Percentiles rank a stretch among this genome's conserved stretches.
Evolutionary conservation across 1,140 invertebrate species (phyloP).

Genomic region (Drosophila elegans): DNA sequence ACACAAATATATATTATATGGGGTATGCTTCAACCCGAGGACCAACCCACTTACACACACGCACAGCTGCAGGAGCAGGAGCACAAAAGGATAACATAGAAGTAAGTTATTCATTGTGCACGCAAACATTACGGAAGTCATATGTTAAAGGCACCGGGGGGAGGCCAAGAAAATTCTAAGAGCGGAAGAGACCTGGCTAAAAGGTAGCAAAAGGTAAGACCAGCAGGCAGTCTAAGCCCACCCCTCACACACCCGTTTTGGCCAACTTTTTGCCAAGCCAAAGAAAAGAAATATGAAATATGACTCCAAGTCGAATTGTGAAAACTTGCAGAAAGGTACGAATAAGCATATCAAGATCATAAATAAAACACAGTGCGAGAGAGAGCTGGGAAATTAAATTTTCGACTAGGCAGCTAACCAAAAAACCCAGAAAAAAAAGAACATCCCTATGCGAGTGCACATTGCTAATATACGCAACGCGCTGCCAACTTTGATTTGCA

Average conservation of each 20-base stretch:
- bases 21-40: constrained; percentile 8
- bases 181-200: constrained; percentile 50
- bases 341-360: constrained; percentile 83
- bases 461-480: constrained; percentile 80
- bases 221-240: constrained; percentile 43
- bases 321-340: constrained; percentile 82
- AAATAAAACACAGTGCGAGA: constrained; percentile 69
- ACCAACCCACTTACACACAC: constrained; percentile 18
- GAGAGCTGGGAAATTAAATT: constrained; percentile 79
- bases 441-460: constrained; percentile 49
- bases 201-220: constrained; percentile 55
- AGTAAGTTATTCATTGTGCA: constrained; percentile 83
- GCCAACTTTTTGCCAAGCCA: constrained; percentile 63
- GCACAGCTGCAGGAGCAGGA: constrained; percentile 19
- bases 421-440: constrained; percentile 15
- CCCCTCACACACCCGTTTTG: constrained; percentile 1
- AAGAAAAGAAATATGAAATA: constrained; percentile 77
- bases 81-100: constrained; percentile 78
- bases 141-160: constrained; percentile 72
- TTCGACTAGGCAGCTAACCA: constrained; percentile 70
- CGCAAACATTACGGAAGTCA: constrained; percentile 83
- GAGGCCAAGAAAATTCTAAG: constrained; percentile 20
- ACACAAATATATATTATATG: constrained; percentile 10
- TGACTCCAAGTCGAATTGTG: constrained; percentile 82
- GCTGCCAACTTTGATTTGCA: constrained; percentile 80